These are phyloP conservation scores for Phylloscopus trochiloides DNA, from an alignment of 2,113 vertebrate genomes.

Conservation along the genomic window DNA sequence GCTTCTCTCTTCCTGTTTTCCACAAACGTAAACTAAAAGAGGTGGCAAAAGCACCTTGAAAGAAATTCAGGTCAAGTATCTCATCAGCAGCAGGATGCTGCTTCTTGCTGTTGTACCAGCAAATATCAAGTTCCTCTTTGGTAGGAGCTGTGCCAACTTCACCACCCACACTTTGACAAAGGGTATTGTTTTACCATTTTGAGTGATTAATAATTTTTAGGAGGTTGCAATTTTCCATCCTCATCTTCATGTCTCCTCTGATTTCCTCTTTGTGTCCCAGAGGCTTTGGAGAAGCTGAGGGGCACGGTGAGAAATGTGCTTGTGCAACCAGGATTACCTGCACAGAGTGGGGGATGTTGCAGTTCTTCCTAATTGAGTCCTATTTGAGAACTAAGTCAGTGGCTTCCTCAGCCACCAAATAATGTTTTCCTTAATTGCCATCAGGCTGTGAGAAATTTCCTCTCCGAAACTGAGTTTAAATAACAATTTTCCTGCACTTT, in stretches of 20 bases:
- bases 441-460: not conserved
- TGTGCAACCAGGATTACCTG: not conserved
- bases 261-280: not conserved
- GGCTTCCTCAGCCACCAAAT: not conserved
- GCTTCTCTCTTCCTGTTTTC: not conserved
- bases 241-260: not conserved
- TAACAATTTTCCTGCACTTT: not conserved
- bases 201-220: not conserved
- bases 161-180: not conserved
- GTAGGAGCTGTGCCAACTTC: not conserved
- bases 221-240: not conserved
- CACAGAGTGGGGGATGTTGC: rapidly evolving
- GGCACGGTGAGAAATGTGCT: not conserved
- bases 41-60: not conserved
- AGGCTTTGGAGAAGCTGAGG: not conserved
- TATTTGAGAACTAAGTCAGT: not conserved
- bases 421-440: not conserved
- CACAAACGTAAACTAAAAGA: not conserved
- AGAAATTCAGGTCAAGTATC: not conserved
- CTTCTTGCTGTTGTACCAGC: not conserved
- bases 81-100: not conserved
- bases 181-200: not conserved
- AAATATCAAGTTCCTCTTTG: not conserved
- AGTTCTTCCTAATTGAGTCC: not conserved
- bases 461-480: not conserved